Conservation (phyloP, 2,113 vertebrate species). For the Pan paniscus region DNA sequence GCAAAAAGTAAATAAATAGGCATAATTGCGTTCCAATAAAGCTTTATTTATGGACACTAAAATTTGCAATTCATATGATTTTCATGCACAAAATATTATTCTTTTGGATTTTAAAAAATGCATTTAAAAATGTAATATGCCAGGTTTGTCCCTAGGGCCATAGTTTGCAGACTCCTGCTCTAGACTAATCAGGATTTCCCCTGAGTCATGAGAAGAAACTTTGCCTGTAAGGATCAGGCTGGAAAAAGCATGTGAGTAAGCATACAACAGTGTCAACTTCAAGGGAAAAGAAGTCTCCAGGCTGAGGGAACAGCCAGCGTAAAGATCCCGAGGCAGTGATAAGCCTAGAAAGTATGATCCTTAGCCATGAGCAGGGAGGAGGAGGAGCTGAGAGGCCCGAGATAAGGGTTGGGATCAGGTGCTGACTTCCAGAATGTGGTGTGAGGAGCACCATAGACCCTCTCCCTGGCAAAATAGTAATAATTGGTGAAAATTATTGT, state of each 20-base stretch:
- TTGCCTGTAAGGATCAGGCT: not conserved
- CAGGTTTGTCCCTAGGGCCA: not conserved
- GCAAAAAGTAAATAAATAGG: not conserved
- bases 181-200: not conserved
- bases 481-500: not conserved
- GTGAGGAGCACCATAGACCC: not conserved
- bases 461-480: not conserved
- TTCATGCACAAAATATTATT: not conserved
- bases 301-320: not conserved
- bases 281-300: not conserved
- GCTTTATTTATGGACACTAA: not conserved
- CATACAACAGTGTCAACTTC: not conserved
- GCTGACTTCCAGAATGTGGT: not conserved
- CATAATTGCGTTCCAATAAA: not conserved
- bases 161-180: not conserved
- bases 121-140: not conserved
- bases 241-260: not conserved
- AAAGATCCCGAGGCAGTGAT: not conserved
- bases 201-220: not conserved
- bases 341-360: not conserved
- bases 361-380: not conserved
- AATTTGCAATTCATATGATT: not conserved
- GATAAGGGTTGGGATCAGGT: too few species aligned
- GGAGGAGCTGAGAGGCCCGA: rapidly evolving
- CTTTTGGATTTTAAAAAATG: not conserved